phyloP scores from a whole-genome alignment of 1,140 invertebrate species.

The Brachystomella parvula region DNA sequence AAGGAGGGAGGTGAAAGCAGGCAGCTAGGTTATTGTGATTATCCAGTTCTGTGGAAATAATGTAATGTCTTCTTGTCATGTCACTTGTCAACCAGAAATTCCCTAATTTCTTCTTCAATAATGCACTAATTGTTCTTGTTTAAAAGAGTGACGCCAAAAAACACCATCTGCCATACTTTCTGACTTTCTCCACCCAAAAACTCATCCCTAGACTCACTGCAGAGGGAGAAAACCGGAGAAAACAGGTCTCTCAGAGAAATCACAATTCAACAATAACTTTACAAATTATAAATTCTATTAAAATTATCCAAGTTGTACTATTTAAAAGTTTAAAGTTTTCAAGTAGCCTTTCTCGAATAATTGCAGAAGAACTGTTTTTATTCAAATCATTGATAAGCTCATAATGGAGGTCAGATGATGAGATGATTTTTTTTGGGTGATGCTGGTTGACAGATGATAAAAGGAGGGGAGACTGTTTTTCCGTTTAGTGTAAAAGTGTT shows the following conservation, averaged over 20 bases:
- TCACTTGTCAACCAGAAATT: constrained; percentile 3
- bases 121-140: not conserved
- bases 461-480: no score
- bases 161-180: constrained; percentile 1
- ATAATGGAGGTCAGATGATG: not conserved
- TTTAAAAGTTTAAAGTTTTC: not conserved
- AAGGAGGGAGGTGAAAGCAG: no score
- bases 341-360: not conserved
- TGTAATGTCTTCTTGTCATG: not conserved
- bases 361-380: not conserved
- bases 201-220: not conserved
- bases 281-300: not conserved
- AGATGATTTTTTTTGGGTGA: not conserved
- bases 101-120: not conserved
- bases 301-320: not conserved
- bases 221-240: not conserved
- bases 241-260: not conserved
- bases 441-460: not conserved
- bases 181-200: not conserved
- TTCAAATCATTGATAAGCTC: not conserved
- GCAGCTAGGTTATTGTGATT: no score
- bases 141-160: not conserved
- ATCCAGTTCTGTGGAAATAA: not conserved
- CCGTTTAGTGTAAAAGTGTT: not conserved
- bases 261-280: not conserved